Evolutionary conservation across 2,113 vertebrate genomes (phyloP), one percentile per base, ranked within the genome.

Genomic region (Nibea albiflora): DNA sequence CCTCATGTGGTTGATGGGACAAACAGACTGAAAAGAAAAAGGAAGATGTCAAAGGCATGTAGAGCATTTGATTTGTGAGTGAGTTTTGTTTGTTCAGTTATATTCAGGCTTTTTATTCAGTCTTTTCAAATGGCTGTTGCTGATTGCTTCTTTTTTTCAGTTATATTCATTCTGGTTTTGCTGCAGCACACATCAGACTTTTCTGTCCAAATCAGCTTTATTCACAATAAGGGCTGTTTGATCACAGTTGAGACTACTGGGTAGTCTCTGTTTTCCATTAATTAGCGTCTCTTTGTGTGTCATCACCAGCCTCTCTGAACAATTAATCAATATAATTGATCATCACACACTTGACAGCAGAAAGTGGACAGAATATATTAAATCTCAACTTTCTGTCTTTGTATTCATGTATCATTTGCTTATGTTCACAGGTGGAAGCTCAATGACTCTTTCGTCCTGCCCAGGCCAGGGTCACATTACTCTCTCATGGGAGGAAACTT

Each of bases 391-490:
- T 24, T 42, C n/a, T 63, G 15, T 53, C 19, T 22, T 54, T 52
- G 9, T 31, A 31, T 57, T 54, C 47, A 35, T 71, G 22, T 50
- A 61, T 61, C 4, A 46, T 65, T 12, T 92, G 87, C 86, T 89
- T 94, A 49, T 28, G 61, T 88, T 92, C 81, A 2, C 86, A 99
- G 98, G 95, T 99, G 98, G 98, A 98, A 95, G 93, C 92, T 97
- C 85, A 99, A 99, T 63, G 97, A 97, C 42, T 96, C 95, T 39
- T 94, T 94, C 65, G 94, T 99, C 60, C 94, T 95, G 79, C 78
- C 94, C 8, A 91, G 94, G 76, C 93, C 92, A 74, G 96, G 97
- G 90, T 98, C 96, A 62, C 97, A 94, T 76, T 97, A 96, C 93
- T 96, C 95, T 69, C 73, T 96, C 81, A 91, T 95, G 78, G 96